Base-by-base conservation (phyloP, 2,797 vertebrate genomes). In the Acropternis orthonyx region DNA sequence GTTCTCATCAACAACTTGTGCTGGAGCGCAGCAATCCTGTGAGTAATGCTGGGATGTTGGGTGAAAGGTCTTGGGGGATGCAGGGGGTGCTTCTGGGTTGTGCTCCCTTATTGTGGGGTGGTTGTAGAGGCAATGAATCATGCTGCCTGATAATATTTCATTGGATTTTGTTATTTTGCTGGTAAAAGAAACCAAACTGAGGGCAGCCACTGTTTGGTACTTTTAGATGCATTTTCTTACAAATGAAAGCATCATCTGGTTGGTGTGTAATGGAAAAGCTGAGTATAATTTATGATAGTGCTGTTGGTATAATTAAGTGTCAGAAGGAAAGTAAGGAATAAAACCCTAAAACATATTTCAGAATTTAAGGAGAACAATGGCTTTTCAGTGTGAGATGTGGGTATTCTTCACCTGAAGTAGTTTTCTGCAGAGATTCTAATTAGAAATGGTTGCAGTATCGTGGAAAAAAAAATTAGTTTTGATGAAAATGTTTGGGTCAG, bases 401-500 rank as follows among this genome's bases (percentile, higher is more conserved):
- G 7, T 24, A 11, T 55, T 72, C 27, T 44, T 52, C 28, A 66
- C 23, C 51, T 69, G 66, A 74, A 84, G 14, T 15, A 30, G 10
- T 49, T 87, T 94, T 92, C 44, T 88, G 37, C 12, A 54, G 80
- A 67, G 28, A 17, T 66, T 91, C n/a, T 83, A 85, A 73, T 91
- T 92, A 85, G 74, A 76, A 89, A 79, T 12, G 19, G 26, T 24
- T 68, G 37, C 0, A 0, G 10, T 77, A 56, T 68, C 23, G 44
- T 27, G 34, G 62, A 1, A 3, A 66, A 66, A 66, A 92, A 87
- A 74, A 55, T 8, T 21, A 7, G 39, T 87, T 91, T 85, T 82
- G 67, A 76, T 79, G n/a, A 67, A 89, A 89, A 26, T 0, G 0
- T 89, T 85, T 21, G 4, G 67, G 52, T 82, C 75, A 86, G 85